Evolutionary conservation across 2,888 invertebrate genomes (phyloP).

Genomic region (Thecophora atra): DNA sequence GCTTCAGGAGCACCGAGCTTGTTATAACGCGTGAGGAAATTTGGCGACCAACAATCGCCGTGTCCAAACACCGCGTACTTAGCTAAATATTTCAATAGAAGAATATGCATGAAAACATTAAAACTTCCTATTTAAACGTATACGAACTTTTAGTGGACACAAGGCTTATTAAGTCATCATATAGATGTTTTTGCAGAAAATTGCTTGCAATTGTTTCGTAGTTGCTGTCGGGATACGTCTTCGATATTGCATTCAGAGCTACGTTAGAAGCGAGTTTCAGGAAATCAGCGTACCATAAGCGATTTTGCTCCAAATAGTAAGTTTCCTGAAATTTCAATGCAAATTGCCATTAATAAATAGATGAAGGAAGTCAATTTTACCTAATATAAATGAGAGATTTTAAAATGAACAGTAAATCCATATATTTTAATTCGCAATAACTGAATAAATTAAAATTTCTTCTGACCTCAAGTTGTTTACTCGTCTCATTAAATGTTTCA

Average conservation of each 20-base stretch:
- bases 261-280: conserved; percentile 68
- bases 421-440: neutral
- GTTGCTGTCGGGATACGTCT: conserved; percentile 71
- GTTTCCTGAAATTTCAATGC: conserved; percentile 66
- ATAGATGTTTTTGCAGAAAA: conserved; percentile 68
- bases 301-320: conserved; percentile 69
- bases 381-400: too few relatives aligned
- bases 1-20: conserved; percentile 50
- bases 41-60: conserved; percentile 81
- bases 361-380: neutral
- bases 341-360: too few relatives aligned
- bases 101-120: conserved; percentile 7
- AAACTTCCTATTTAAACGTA: neutral
- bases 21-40: conserved; percentile 71
- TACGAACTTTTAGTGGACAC: conserved; percentile 55
- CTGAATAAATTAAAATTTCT: neutral
- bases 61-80: conserved; percentile 73
- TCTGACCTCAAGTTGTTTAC: conserved; percentile 57
- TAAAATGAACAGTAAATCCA: neutral
- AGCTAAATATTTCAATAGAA: conserved; percentile 41
- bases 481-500: conserved; percentile 66
- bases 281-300: conserved; percentile 71
- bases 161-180: conserved; percentile 65
- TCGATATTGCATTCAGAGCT: conserved; percentile 73
- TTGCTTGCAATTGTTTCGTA: conserved; percentile 70